Evolutionary conservation across 2,888 invertebrate genomes (phyloP).

Genomic region (Marasmarcha lunaedactyla): DNA sequence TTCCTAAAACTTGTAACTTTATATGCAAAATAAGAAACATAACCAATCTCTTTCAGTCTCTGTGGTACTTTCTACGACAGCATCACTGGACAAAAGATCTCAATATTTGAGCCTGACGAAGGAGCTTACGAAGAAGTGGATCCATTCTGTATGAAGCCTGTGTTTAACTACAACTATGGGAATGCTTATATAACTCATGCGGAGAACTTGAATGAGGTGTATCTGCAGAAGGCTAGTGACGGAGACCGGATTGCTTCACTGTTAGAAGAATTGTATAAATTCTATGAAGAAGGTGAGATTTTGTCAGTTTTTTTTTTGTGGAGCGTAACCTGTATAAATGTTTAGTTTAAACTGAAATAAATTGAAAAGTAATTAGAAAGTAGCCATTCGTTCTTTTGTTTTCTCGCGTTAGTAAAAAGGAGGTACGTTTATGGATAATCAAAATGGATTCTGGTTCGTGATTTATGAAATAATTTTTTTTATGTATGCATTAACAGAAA

Average conservation of each 20-base stretch:
- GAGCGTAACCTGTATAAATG: not conserved
- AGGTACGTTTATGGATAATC: no score
- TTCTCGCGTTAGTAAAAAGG: no score
- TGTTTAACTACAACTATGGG: constrained; percentile 70
- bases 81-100: constrained; percentile 51
- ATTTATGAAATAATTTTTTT: no score
- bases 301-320: not conserved
- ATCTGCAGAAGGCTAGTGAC: constrained; percentile 70
- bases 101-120: constrained; percentile 63
- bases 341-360: no score
- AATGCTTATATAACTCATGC: constrained; percentile 71
- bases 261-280: constrained; percentile 70
- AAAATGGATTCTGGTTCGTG: no score
- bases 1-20: no score
- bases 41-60: constrained; percentile 65
- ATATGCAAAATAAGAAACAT: no score
- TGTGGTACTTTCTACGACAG: constrained; percentile 74
- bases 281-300: constrained; percentile 53
- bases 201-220: constrained; percentile 71
- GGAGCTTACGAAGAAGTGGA: constrained; percentile 61
- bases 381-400: no score
- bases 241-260: constrained; percentile 57
- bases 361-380: no score
- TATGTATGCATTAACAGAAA: no score
- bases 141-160: constrained; percentile 73